Conservation (phyloP, 1,140 invertebrate genomes). For the Drosophila pachea region DNA sequence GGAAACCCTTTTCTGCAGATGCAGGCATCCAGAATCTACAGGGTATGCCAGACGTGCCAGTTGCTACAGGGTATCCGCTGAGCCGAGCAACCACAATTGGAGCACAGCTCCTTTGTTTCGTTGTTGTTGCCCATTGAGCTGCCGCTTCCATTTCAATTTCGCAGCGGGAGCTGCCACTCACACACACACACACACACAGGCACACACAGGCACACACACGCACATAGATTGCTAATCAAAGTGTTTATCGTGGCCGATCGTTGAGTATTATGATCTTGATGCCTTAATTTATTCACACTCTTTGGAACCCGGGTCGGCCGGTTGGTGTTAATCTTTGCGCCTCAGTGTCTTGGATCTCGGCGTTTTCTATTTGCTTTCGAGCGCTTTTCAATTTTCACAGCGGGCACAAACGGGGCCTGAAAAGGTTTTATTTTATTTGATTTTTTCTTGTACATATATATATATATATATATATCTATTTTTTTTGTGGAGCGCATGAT, state of each 20-base stretch:
- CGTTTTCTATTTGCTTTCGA: slow-evolving; percentile 72
- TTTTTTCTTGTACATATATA: no score
- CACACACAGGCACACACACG: slow-evolving; percentile 13
- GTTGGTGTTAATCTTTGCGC: slow-evolving; percentile 60
- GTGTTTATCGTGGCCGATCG: slow-evolving; percentile 74
- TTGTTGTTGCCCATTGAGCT: slow-evolving; percentile 48
- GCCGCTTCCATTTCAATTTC: slow-evolving; percentile 76
- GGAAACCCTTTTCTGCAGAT: neutral
- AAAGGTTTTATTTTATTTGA: neutral
- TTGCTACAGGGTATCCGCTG: neutral
- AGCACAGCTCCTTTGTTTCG: slow-evolving; percentile 2
- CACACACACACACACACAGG: slow-evolving; percentile 28
- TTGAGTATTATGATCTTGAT: slow-evolving; percentile 77
- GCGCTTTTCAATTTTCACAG: slow-evolving; percentile 77
- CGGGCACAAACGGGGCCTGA: slow-evolving; percentile 31
- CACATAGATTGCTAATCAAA: slow-evolving; percentile 65
- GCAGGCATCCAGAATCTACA: no score
- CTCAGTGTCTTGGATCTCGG: slow-evolving; percentile 16
- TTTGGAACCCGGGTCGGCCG: slow-evolving; percentile 33
- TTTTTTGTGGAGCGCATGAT: slow-evolving; percentile 15
- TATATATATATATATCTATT: no score
- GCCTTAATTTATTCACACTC: slow-evolving; percentile 78
- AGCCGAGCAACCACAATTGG: neutral
- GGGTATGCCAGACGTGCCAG: neutral
- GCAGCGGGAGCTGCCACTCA: slow-evolving; percentile 60